These are phyloP conservation scores for Mohoua ochrocephala DNA, from an alignment of 2,113 vertebrate genomes.

Conservation along the genomic window DNA sequence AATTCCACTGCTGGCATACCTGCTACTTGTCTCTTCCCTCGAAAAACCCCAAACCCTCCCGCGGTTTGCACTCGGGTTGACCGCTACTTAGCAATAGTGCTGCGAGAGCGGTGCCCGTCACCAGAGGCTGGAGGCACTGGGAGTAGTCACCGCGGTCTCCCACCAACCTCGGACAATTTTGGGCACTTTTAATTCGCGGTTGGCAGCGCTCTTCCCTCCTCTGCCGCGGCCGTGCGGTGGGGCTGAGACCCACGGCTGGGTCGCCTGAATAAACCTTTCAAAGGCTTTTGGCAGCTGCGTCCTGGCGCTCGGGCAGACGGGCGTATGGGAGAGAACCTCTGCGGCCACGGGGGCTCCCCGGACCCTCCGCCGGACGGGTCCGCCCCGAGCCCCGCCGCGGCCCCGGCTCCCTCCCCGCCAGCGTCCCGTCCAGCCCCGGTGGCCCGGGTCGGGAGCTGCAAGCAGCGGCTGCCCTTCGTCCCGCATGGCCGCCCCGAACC, in stretches of 20 bases:
- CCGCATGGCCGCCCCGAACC: background rate
- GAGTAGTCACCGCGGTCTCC: background rate
- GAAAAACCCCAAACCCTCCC: background rate
- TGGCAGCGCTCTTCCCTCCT: background rate
- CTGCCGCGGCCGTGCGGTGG: background rate
- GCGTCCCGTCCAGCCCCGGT: background rate
- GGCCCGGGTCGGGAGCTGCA: background rate
- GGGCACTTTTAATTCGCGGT: background rate
- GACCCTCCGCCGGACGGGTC: background rate
- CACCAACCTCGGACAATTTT: background rate
- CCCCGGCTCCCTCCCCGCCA: background rate
- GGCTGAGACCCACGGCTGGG: background rate
- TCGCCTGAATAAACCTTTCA: background rate
- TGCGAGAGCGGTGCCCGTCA: background rate
- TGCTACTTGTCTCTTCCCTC: background rate
- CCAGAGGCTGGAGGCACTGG: background rate
- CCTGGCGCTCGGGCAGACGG: rapidly evolving
- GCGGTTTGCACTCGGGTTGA: background rate
- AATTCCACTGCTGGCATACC: background rate
- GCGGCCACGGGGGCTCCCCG: background rate
- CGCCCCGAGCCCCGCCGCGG: background rate
- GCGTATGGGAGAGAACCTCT: background rate
- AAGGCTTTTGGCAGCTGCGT: background rate
- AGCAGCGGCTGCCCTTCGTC: background rate
- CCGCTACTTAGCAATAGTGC: rapidly evolving